Evolutionary conservation across 1,140 invertebrate genomes (phyloP).

Genomic region (Drosophila sucinea): DNA sequence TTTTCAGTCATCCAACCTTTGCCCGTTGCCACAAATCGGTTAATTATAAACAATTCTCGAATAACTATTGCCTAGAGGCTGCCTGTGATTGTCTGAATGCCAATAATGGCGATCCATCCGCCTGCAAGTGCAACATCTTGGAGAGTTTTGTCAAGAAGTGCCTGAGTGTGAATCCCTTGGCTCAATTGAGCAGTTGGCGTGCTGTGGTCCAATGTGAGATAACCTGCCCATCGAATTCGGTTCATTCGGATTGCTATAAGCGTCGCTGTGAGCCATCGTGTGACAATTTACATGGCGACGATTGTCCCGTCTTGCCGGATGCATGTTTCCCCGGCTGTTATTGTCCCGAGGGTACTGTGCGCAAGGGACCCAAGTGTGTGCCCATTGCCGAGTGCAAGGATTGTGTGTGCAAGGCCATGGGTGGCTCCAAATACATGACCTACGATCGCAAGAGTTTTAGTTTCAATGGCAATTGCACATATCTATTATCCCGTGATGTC

Average conservation of each 20-base stretch:
- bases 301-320: conserved; percentile 86
- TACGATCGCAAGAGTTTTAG: conserved; percentile 90
- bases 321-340: conserved; percentile 92
- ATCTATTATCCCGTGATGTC: conserved; percentile 88
- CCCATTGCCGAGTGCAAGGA: conserved; percentile 89
- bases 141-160: conserved; percentile 89
- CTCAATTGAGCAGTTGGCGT: conserved; percentile 89
- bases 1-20: conserved; percentile 85
- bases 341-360: conserved; percentile 90
- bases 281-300: conserved; percentile 85
- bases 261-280: conserved; percentile 89
- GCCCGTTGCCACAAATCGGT: conserved; percentile 85
- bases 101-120: conserved; percentile 78
- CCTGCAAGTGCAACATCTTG: conserved; percentile 88
- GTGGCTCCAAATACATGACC: conserved; percentile 88
- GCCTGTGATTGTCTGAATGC: conserved; percentile 87
- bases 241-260: conserved; percentile 91
- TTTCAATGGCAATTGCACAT: conserved; percentile 91
- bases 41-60: conserved; percentile 87
- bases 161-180: conserved; percentile 85
- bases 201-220: conserved; percentile 85
- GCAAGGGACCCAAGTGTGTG: conserved; percentile 88
- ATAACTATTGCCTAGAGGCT: conserved; percentile 88
- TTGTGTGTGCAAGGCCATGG: conserved; percentile 89
- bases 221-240: conserved; percentile 88